A percentile compares a stretch with the other conserved stretches of the same genome.
phyloP scores from a whole-genome alignment of 2,888 invertebrate genomes.

The Acronicta alni region DNA sequence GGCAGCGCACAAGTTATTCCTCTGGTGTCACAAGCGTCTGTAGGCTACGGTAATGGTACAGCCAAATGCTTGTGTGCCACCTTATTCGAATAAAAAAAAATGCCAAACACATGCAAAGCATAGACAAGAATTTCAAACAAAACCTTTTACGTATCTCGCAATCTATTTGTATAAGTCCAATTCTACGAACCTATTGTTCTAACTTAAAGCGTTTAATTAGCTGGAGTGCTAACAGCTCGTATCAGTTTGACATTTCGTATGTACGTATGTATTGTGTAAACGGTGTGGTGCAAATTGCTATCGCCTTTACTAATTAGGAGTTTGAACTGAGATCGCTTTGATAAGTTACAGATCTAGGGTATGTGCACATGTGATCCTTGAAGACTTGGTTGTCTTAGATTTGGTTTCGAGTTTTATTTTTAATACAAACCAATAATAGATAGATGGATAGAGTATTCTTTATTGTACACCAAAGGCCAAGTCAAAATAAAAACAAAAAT shows the following conservation, averaged over 20 bases:
- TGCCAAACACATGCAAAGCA: slow-evolving; percentile 17
- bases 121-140: slow-evolving; percentile 29
- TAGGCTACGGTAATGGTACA: too few species aligned
- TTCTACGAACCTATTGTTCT: slow-evolving; percentile 49
- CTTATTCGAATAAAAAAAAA: too few species aligned
- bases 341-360: slow-evolving; percentile 44
- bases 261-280: slow-evolving; percentile 74
- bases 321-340: slow-evolving; percentile 52
- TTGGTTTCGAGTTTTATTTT: background rate
- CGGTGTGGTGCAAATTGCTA: slow-evolving; percentile 77
- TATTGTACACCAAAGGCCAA: too few species aligned
- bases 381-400: background rate
- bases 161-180: slow-evolving; percentile 48
- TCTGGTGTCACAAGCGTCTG: too few species aligned
- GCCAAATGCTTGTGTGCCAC: background rate
- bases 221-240: slow-evolving; percentile 73
- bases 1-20: too few species aligned
- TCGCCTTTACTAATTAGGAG: slow-evolving; percentile 78
- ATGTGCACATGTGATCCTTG: slow-evolving; percentile 41
- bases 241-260: slow-evolving; percentile 82
- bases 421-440: too few species aligned
- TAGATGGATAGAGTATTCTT: too few species aligned
- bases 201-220: slow-evolving; percentile 72
- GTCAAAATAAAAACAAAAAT: too few species aligned
- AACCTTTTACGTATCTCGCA: slow-evolving; percentile 41